Conservation (phyloP, 2,113 vertebrate species). For the Channa maculata region DNA sequence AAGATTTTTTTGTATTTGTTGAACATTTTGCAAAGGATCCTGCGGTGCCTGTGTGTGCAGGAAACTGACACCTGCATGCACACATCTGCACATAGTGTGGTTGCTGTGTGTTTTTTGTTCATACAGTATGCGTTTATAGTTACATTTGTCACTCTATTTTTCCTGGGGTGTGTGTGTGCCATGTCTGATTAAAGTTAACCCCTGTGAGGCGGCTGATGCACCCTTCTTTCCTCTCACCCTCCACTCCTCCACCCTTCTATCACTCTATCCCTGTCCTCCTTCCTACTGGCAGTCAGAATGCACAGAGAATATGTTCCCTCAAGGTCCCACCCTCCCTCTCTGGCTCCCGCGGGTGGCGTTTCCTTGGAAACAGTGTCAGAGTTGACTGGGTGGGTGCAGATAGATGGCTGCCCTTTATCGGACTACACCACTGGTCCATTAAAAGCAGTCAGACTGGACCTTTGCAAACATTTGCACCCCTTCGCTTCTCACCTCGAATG, state of each 20-base stretch:
- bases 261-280: constrained; percentile 70
- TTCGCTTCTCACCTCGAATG: constrained; percentile 69
- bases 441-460: constrained; percentile 68
- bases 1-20: constrained; percentile 58
- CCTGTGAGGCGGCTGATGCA: constrained; percentile 74
- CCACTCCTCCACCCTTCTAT: constrained; percentile 58
- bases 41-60: constrained; percentile 26
- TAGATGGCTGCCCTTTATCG: constrained; percentile 86
- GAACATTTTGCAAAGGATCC: constrained; percentile 48
- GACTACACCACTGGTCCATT: constrained; percentile 82
- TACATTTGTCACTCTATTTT: constrained; percentile 73
- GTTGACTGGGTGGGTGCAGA: constrained; percentile 86
- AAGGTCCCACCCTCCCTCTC: constrained; percentile 80
- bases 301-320: constrained; percentile 81
- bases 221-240: constrained; percentile 49
- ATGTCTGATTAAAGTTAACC: constrained; percentile 84
- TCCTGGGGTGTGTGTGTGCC: constrained; percentile 74
- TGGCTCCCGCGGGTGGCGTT: constrained; percentile 82
- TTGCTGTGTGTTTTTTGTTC: constrained; percentile 45
- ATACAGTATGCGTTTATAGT: constrained; percentile 53
- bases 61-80: constrained; percentile 22
- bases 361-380: constrained; percentile 88
- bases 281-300: constrained; percentile 78
- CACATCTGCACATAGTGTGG: constrained; percentile 15
- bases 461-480: constrained; percentile 59